phyloP scores from a whole-genome alignment of 2,888 invertebrate species.

The Eupithecia subumbrata region DNA sequence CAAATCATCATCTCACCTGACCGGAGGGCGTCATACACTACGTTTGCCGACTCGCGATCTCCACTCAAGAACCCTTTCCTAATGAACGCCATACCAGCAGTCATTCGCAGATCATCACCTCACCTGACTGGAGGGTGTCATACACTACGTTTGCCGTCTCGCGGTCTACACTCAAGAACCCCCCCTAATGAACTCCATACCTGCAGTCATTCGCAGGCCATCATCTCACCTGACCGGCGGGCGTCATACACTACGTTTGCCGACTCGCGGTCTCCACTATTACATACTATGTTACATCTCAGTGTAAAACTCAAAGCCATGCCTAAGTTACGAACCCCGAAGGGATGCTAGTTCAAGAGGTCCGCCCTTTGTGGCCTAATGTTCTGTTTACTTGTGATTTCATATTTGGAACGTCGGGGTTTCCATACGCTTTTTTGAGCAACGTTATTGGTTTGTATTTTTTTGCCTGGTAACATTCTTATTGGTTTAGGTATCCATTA shows the following conservation, averaged over 20 bases:
- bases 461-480: constrained; percentile 10
- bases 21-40: too few relatives aligned
- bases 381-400: constrained; percentile 34
- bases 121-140: too few relatives aligned
- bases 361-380: constrained; percentile 29
- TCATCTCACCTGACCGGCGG: neutral
- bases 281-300: constrained; percentile 4
- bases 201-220: neutral
- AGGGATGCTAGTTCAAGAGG: constrained; percentile 31
- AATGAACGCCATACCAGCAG: too few relatives aligned
- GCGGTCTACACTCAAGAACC: too few relatives aligned
- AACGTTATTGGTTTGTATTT: constrained; percentile 13
- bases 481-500: constrained; percentile 10
- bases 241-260: neutral
- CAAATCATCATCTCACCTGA: too few relatives aligned
- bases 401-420: constrained; percentile 28
- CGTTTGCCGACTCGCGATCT: too few relatives aligned
- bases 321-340: constrained; percentile 16
- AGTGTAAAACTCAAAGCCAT: constrained; percentile 16
- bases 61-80: too few relatives aligned
- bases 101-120: too few relatives aligned
- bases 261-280: neutral
- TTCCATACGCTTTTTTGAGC: constrained; percentile 15
- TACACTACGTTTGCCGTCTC: too few relatives aligned
- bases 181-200: too few relatives aligned